Conservation (phyloP, 2,113 vertebrate genomes). For the Thamnaconus septentrionalis region DNA sequence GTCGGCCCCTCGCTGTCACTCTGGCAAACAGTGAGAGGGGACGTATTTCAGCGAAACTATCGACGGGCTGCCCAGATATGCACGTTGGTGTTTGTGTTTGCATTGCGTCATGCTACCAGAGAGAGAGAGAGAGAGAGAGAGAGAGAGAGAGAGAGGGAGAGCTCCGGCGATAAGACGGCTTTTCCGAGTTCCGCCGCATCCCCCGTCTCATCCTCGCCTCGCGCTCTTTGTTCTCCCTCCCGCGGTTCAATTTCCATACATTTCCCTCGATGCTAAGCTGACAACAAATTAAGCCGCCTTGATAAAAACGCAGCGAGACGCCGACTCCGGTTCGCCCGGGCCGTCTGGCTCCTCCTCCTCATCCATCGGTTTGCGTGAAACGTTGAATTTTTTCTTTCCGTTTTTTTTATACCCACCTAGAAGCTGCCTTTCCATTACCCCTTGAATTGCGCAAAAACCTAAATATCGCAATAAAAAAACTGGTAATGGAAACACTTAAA, state of each 20-base stretch:
- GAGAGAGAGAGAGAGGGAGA: conserved; percentile 4
- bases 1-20: conserved; percentile 30
- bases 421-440: no score
- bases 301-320: conserved; percentile 59
- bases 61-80: neutral
- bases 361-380: conserved; percentile 62
- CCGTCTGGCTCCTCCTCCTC: conserved; percentile 41
- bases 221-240: conserved; percentile 61
- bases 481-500: no score
- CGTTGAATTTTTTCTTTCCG: conserved; percentile 25
- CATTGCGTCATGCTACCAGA: no score
- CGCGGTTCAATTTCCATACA: conserved; percentile 69
- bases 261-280: conserved; percentile 68
- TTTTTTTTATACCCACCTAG: conserved; percentile 5
- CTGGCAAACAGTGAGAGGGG: conserved; percentile 40
- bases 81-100: no score
- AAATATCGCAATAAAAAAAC: no score
- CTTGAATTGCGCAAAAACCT: no score
- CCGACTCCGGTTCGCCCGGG: conserved; percentile 52
- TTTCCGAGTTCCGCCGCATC: conserved; percentile 39
- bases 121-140: no score
- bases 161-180: conserved; percentile 24
- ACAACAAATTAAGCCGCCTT: conserved; percentile 69
- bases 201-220: conserved; percentile 34
- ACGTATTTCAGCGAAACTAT: conserved; percentile 31